Conservation (phyloP, 2,797 vertebrate species). For the Meriones psammophilus region DNA sequence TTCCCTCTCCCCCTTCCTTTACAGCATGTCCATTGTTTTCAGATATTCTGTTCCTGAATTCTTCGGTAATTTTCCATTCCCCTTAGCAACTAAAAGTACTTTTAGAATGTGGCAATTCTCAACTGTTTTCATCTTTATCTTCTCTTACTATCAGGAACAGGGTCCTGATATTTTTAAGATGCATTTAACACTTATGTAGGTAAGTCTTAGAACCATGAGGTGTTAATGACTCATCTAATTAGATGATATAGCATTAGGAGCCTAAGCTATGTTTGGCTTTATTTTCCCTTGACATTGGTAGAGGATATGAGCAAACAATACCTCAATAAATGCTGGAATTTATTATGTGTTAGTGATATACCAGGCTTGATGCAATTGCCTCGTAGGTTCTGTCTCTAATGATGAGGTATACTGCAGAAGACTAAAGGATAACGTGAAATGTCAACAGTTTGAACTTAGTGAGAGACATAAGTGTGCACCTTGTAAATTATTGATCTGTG, state of each 20-base stretch:
- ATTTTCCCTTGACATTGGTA: not conserved
- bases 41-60: not conserved
- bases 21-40: not conserved
- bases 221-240: conserved; percentile 77
- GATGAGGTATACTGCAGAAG: not conserved
- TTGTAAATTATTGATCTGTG: not conserved
- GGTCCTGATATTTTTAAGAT: conserved; percentile 42
- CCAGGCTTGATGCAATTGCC: not conserved
- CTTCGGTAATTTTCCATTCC: not conserved
- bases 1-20: fast-evolving
- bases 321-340: conserved; percentile 30
- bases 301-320: conserved; percentile 52
- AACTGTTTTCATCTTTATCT: conserved; percentile 57
- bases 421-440: not conserved
- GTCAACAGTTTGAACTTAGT: not conserved
- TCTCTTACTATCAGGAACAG: conserved; percentile 43
- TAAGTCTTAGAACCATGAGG: conserved; percentile 51
- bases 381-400: not conserved
- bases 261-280: conserved; percentile 45
- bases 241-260: conserved; percentile 32
- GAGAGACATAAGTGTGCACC: not conserved
- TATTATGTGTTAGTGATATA: conserved; percentile 51
- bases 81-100: conserved; percentile 59
- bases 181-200: conserved; percentile 66
- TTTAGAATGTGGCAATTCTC: conserved; percentile 59